These are phyloP conservation scores for Eolophus roseicapilla DNA, from an alignment of 2,113 vertebrate genomes.

Conservation along the genomic window DNA sequence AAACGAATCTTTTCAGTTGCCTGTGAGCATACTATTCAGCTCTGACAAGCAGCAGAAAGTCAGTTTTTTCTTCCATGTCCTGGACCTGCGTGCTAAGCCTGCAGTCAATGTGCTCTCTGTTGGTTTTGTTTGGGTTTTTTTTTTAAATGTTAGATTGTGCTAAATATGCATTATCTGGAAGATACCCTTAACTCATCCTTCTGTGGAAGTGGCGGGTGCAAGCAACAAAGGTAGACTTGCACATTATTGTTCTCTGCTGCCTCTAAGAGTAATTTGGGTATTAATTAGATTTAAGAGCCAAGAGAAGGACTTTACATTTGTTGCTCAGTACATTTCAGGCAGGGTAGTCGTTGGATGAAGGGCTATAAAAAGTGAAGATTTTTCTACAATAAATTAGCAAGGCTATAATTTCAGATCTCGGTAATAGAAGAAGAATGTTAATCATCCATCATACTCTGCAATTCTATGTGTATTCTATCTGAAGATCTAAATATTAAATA, in stretches of 20 bases:
- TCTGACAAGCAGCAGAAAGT: background rate
- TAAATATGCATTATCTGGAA: background rate
- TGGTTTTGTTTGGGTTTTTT: rapidly evolving
- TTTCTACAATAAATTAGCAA: background rate
- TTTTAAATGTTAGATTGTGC: background rate
- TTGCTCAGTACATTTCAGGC: background rate
- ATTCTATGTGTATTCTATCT: background rate
- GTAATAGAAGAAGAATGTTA: background rate
- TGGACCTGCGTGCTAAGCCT: background rate
- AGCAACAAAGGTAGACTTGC: background rate
- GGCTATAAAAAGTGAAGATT: background rate
- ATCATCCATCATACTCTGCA: background rate
- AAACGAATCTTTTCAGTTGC: background rate
- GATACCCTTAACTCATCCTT: background rate
- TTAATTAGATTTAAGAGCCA: background rate
- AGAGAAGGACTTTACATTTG: background rate
- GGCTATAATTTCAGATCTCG: background rate
- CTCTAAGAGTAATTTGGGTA: background rate
- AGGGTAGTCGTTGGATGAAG: background rate
- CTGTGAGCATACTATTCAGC: rapidly evolving
- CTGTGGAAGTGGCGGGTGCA: background rate
- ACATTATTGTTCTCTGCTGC: background rate
- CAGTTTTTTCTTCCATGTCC: background rate
- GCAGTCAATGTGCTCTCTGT: background rate
- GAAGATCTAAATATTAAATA: slow-evolving; percentile 11